Conservation (phyloP, 2,888 invertebrate species). For the Neoascia interrupta region DNA sequence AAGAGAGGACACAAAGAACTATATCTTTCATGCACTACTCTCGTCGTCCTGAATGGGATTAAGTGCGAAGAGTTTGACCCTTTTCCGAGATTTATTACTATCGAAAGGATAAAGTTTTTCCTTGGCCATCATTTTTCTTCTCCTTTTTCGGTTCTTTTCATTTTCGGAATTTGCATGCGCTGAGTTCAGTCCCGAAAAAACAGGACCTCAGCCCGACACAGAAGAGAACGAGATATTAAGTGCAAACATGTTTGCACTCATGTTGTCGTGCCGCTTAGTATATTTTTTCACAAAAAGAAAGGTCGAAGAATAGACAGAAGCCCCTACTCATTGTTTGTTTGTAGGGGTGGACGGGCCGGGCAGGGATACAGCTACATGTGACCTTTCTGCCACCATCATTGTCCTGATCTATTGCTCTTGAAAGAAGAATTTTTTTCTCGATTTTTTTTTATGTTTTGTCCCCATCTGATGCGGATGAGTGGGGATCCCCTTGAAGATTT, state of each 20-base stretch:
- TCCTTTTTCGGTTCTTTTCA: not conserved
- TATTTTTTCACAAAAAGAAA: constrained; percentile 1
- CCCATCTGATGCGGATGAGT: constrained; percentile 31
- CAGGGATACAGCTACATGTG: not conserved
- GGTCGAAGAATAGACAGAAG: not conserved
- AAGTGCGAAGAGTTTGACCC: constrained; percentile 60
- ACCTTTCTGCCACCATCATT: constrained; percentile 18
- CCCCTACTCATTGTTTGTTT: constrained; percentile 23
- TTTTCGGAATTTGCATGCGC: constrained; percentile 51
- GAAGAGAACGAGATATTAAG: constrained; percentile 42
- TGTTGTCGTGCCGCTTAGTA: constrained; percentile 55
- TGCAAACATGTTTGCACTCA: constrained; percentile 60
- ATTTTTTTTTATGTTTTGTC: constrained; percentile 3
- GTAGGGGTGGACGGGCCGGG: not conserved
- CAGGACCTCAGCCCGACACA: constrained; percentile 11
- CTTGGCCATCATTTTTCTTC: constrained; percentile 32
- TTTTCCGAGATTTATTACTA: constrained; percentile 58
- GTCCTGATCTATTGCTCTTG: constrained; percentile 56
- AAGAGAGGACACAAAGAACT: not conserved
- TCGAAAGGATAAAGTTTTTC: constrained; percentile 57
- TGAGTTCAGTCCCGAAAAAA: constrained; percentile 16
- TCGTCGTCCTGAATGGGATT: constrained; percentile 56
- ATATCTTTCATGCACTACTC: constrained; percentile 53
- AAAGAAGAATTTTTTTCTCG: constrained; percentile 21
- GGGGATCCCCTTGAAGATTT: constrained; percentile 51